Base-by-base conservation (phyloP, 92 coral and sea anemone species). In the Metridium senile region DNA sequence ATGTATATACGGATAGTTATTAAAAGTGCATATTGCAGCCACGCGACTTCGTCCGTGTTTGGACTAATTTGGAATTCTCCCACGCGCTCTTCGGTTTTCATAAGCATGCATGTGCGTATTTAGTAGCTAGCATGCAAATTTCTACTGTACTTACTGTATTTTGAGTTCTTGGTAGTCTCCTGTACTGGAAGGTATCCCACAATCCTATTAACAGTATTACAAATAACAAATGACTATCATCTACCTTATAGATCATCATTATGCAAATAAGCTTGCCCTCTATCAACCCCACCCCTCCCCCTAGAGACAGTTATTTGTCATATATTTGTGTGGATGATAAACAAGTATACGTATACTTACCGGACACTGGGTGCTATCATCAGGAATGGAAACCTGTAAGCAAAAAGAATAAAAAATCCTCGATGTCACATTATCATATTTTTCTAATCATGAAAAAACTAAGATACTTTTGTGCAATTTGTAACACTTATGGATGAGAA, bases 341-440 rank as follows among this genome's bases (percentile, higher is more conserved):
- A n/a, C n/a, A n/a, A n/a, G n/a, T n/a, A n/a, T n/a, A n/a, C n/a
- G 13, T 13, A 39, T 56, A 77, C 82, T 20, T 67, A 77, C 82
- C 4, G 82, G 82, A 34, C 82, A 77, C 1, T 32, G 31, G 51
- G 53, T 35, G 66, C 26, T 66, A 22, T 77, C 74, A 9, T 77
- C 74, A 27, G 54, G 13, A 23, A 32, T 17, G 13, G 82, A 66
- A 28, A 77, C 56, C 82, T 77, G 62, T 0, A 32, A 26, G 52
- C n/a, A 66, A 16, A 27, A 62, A 26, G n/a, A 7, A 4, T 18
- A 53, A 11, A 53, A 18, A 11, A 4, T 11, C 9, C 1, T 2
- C 2, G 31, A 58, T 6, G 2, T 1, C 65, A 21, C 25, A 45
- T 45, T n/a, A n/a, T n/a, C n/a, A n/a, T n/a, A n/a, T n/a, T n/a